Conservation (phyloP, 2,888 invertebrate species). For the Noctua janthe region DNA sequence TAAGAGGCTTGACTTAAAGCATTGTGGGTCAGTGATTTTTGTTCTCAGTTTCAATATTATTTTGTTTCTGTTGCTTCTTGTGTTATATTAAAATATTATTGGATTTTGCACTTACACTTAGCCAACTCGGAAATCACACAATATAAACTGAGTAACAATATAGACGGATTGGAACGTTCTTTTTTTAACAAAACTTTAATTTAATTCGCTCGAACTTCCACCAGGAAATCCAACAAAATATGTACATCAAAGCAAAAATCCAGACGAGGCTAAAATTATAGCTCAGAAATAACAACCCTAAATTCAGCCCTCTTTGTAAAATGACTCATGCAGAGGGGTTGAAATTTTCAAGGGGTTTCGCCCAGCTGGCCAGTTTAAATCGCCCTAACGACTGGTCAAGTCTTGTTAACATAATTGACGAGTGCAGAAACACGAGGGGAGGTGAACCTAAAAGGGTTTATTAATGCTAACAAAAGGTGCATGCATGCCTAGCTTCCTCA, state of each 20-base stretch:
- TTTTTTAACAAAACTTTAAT: background rate
- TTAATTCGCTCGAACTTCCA: background rate
- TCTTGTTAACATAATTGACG: slow-evolving; percentile 43
- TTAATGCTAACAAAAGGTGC: slow-evolving; percentile 28
- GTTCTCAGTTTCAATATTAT: background rate
- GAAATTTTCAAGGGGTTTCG: slow-evolving; percentile 49
- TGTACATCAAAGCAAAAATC: slow-evolving; percentile 11
- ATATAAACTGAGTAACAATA: background rate
- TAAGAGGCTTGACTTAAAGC: background rate
- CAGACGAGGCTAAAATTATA: slow-evolving; percentile 23
- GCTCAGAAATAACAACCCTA: slow-evolving; percentile 35
- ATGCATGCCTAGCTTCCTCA: background rate
- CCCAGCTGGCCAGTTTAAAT: slow-evolving; percentile 36
- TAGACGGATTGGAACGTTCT: background rate
- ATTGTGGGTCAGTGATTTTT: background rate
- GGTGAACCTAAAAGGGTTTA: slow-evolving; percentile 23
- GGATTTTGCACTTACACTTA: background rate
- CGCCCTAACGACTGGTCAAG: slow-evolving; percentile 46
- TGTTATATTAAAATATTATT: background rate
- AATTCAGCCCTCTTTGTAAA: slow-evolving; percentile 22
- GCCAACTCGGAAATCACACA: background rate
- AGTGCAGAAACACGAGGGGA: slow-evolving; percentile 21
- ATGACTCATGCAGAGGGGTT: slow-evolving; percentile 59
- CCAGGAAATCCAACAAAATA: slow-evolving; percentile 4
- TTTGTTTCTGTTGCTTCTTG: background rate